Evolutionary conservation across 2,797 vertebrate genomes (phyloP).

Genomic region (Valencia hispanica): DNA sequence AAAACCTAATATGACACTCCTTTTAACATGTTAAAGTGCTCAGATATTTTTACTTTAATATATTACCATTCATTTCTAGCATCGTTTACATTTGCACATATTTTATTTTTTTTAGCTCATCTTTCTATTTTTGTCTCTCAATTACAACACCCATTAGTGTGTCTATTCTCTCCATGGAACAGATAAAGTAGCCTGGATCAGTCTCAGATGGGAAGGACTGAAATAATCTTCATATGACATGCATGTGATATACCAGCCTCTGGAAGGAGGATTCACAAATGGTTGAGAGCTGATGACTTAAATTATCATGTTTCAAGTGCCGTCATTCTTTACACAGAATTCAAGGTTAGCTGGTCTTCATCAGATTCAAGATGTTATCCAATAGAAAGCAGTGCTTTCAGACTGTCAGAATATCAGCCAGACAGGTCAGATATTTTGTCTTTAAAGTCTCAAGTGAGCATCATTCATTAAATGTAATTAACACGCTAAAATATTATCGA

Average conservation of each 20-base stretch:
- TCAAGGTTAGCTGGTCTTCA: slow-evolving; percentile 23
- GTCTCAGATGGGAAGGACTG: slow-evolving; percentile 58
- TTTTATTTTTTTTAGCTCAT: slow-evolving; percentile 64
- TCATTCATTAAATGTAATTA: slow-evolving; percentile 15
- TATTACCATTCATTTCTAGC: slow-evolving; percentile 48
- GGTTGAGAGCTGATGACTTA: slow-evolving; percentile 43
- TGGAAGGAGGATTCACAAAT: slow-evolving; percentile 57
- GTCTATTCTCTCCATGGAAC: slow-evolving; percentile 58
- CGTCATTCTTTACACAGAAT: slow-evolving; percentile 37
- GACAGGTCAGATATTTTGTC: slow-evolving; percentile 21
- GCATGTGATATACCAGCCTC: slow-evolving; percentile 63
- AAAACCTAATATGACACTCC: not conserved
- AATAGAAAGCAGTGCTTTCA: slow-evolving; percentile 9
- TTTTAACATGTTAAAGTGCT: not conserved
- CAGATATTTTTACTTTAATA: slow-evolving; percentile 35
- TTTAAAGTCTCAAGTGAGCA: slow-evolving; percentile 1
- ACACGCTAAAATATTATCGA: not conserved
- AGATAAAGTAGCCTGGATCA: slow-evolving; percentile 62
- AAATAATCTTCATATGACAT: slow-evolving; percentile 63
- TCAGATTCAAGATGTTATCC: slow-evolving; percentile 22
- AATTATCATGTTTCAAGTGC: slow-evolving; percentile 33
- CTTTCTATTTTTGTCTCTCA: slow-evolving; percentile 74
- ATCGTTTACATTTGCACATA: slow-evolving; percentile 68
- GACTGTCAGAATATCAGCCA: not conserved
- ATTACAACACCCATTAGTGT: slow-evolving; percentile 69